Percentiles rank a stretch among this genome's conserved stretches.
Conservation (phyloP, 2,888 invertebrate genomes). For the Galeopsomyia nigrocyanea region DNA sequence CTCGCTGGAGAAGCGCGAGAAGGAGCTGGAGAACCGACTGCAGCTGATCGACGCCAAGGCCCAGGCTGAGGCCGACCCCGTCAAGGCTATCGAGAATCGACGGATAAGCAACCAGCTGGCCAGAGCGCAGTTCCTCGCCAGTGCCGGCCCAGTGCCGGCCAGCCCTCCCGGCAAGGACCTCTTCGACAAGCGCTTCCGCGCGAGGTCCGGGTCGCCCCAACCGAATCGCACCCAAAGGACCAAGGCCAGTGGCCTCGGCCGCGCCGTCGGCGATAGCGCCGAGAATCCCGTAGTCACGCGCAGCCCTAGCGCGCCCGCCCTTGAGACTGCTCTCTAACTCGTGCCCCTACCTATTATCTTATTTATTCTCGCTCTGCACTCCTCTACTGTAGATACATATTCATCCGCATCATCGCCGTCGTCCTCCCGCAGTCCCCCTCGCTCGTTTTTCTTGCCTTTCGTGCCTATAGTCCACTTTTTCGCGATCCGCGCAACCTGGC, state of each 20-base stretch:
- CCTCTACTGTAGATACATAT: too few relatives aligned
- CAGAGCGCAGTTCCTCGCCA: constrained; percentile 63
- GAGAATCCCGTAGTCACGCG: constrained; percentile 54
- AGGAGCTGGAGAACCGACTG: constrained; percentile 41
- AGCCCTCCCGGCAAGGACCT: constrained; percentile 29
- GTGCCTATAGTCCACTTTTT: background rate
- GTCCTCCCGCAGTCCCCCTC: too few relatives aligned
- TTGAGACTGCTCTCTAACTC: constrained; percentile 65
- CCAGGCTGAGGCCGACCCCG: constrained; percentile 10
- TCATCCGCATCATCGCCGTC: too few relatives aligned
- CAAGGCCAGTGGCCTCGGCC: constrained; percentile 60
- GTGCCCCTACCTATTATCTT: constrained; percentile 3
- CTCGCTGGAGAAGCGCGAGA: constrained; percentile 36
- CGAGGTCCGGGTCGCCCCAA: constrained; percentile 65
- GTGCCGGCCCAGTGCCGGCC: constrained; percentile 48
- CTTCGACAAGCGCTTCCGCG: constrained; percentile 57
- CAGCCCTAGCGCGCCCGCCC: constrained; percentile 64
- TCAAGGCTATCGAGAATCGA: constrained; percentile 58
- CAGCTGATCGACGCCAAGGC: constrained; percentile 23
- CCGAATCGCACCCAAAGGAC: constrained; percentile 56
- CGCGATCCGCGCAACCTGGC: constrained; percentile 16
- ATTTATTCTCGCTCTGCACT: background rate
- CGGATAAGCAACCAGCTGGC: constrained; percentile 63
- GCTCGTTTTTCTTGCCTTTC: too few relatives aligned
- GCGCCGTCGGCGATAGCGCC: constrained; percentile 52